Conservation (phyloP, 2,888 invertebrate species). For the Trissoscelio sp. region DNA sequence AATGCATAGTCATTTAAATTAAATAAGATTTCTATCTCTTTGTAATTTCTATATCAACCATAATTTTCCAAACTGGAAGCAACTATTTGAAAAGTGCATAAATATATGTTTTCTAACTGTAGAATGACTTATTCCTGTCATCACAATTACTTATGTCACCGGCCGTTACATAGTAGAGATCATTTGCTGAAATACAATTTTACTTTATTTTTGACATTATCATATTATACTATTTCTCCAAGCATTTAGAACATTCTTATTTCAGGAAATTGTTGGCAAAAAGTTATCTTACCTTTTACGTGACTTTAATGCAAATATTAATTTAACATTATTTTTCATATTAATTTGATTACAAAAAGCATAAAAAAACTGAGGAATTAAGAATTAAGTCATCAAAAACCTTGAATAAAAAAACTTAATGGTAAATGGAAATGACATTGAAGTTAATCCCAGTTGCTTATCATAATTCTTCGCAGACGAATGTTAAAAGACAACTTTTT, state of each 20-base stretch:
- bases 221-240: constrained; percentile 1
- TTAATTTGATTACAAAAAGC: no score
- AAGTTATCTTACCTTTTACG: no score
- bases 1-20: not conserved
- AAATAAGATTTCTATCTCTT: not conserved
- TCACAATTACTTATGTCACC: constrained; percentile 24
- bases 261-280: not conserved
- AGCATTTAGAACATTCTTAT: not conserved
- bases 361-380: no score
- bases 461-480: not conserved
- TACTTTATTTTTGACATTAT: constrained; percentile 1
- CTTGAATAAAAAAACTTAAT: no score
- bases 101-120: constrained; percentile 20
- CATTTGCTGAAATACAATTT: constrained; percentile 1
- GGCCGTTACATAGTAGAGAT: constrained; percentile 25
- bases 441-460: no score
- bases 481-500: constrained; percentile 11
- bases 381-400: no score
- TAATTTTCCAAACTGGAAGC: not conserved
- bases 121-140: constrained; percentile 19
- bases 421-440: no score
- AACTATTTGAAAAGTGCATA: not conserved
- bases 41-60: not conserved
- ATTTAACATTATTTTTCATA: no score
- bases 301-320: no score